Percentiles rank a stretch among this genome's conserved stretches.
Evolutionary conservation across 2,888 invertebrate species (phyloP).

Genomic region (Bimastos eiseni): DNA sequence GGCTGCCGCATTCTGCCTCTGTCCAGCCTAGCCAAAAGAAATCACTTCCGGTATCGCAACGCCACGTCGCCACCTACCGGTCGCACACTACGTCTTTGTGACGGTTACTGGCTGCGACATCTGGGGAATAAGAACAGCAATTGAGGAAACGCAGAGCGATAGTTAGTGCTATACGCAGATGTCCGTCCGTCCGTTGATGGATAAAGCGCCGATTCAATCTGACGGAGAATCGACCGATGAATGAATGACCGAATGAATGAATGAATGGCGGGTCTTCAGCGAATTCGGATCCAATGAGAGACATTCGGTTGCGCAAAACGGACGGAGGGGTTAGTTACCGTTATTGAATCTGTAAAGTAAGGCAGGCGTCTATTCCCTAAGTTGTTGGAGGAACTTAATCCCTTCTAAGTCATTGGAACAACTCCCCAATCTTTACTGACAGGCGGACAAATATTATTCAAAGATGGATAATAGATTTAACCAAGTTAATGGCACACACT

Average conservation of each 20-base stretch:
- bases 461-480: too few species aligned
- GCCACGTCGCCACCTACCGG: not conserved
- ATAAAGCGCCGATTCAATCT: not conserved
- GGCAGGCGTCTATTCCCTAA: too few species aligned
- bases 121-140: not conserved
- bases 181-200: not conserved
- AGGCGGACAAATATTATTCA: too few species aligned
- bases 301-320: not conserved
- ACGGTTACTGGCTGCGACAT: not conserved
- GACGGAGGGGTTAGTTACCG: not conserved
- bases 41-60: constrained; percentile 13
- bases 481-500: too few species aligned
- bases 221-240: too few species aligned
- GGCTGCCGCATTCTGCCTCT: not conserved
- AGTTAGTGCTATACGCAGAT: constrained; percentile 4
- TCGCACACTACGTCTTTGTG: not conserved
- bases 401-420: too few species aligned
- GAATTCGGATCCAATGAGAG: too few species aligned
- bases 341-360: not conserved
- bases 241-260: not conserved
- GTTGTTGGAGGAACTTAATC: too few species aligned
- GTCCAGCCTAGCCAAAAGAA: not conserved
- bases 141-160: not conserved
- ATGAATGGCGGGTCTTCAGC: not conserved
- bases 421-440: too few species aligned